Evolutionary conservation across 2,888 invertebrate species (phyloP).

Genomic region (Conchocele bisecta): DNA sequence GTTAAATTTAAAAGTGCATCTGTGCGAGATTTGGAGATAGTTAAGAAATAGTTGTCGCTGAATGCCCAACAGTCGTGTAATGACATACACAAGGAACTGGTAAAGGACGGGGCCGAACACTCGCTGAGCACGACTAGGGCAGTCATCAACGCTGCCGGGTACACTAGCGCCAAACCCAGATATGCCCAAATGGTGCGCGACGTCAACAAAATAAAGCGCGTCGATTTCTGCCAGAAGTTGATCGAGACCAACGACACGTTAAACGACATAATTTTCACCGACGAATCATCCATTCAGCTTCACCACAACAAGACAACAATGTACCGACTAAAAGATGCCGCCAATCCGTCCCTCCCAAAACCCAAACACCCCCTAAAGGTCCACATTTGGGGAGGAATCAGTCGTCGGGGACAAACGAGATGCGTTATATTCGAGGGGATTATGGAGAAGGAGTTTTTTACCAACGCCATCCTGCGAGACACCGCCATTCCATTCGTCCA

Average conservation of each 20-base stretch:
- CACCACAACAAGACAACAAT: conserved; percentile 24
- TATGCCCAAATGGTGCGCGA: conserved; percentile 37
- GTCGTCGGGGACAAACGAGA: conserved; percentile 21
- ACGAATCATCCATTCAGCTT: conserved; percentile 34
- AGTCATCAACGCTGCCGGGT: conserved; percentile 15
- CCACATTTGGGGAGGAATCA: conserved; percentile 47
- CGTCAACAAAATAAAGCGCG: conserved; percentile 23
- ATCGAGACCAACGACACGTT: conserved; percentile 29
- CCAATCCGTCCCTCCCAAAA: background rate
- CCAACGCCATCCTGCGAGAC: conserved; percentile 16
- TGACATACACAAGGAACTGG: too few relatives aligned
- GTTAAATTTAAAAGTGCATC: too few relatives aligned
- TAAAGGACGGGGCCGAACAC: too few relatives aligned
- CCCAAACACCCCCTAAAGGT: conserved; percentile 44
- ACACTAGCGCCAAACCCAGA: conserved; percentile 5
- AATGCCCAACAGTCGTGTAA: too few relatives aligned
- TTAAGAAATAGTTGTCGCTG: too few relatives aligned
- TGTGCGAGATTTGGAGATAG: too few relatives aligned
- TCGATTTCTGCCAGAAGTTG: conserved; percentile 26
- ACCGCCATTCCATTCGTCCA: conserved; percentile 19
- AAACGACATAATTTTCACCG: conserved; percentile 39
- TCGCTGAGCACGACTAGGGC: background rate
- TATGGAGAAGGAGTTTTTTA: conserved; percentile 32
- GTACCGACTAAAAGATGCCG: background rate
- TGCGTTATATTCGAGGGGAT: conserved; percentile 40